Conservation (phyloP, 2,113 vertebrate species). For the Gadus macrocephalus region DNA sequence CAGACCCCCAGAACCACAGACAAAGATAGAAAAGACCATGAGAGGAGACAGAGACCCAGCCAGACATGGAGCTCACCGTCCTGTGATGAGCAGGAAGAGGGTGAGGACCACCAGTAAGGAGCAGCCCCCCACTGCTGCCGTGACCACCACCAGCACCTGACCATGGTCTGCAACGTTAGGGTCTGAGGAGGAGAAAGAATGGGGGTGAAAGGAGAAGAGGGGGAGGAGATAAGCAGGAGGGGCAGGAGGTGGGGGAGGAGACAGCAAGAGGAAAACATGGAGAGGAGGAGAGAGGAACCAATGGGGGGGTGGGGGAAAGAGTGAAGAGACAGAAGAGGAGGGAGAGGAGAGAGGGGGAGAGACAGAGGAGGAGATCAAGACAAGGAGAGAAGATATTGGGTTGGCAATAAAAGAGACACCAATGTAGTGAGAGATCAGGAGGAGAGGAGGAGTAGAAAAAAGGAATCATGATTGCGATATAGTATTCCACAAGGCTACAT, state of each 20-base stretch:
- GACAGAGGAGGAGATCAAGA: too few species aligned
- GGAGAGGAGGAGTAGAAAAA: too few species aligned
- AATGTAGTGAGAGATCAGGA: too few species aligned
- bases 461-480: too few species aligned
- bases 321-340: background rate
- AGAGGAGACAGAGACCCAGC: background rate
- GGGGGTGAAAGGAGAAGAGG: background rate
- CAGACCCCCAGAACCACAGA: too few species aligned
- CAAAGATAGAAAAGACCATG: too few species aligned
- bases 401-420: too few species aligned
- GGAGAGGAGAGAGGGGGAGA: too few species aligned
- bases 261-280: too few species aligned
- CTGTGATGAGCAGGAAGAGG: conserved; percentile 96
- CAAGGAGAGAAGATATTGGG: too few species aligned
- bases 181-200: conserved; percentile 71
- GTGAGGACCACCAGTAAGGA: conserved; percentile 95
- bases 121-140: conserved; percentile 93
- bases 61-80: conserved; percentile 74
- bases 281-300: background rate
- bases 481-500: too few species aligned
- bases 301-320: background rate
- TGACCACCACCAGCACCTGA: conserved; percentile 93
- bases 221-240: background rate
- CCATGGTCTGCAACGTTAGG: conserved; percentile 92
- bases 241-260: background rate